Base-by-base conservation (phyloP, 2,797 vertebrate species). In the Chelon labrosus region DNA sequence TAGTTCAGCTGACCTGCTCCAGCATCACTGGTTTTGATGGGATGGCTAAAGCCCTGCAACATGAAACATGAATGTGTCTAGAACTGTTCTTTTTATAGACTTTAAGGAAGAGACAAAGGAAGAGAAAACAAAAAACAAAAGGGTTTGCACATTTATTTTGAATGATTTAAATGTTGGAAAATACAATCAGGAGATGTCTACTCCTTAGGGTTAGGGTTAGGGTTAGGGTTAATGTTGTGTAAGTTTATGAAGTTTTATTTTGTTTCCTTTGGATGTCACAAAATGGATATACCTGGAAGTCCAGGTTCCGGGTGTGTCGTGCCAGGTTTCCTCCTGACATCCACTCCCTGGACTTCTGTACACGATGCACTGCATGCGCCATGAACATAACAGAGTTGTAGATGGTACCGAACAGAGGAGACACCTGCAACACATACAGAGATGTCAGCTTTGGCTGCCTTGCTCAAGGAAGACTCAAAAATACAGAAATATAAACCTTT, bases 321-420 rank as follows among this genome's bases (percentile, higher is more conserved):
- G 90, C 95, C 54, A 96, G 70, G 71, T 92, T 95, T 2, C 85
- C 80, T 2, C 94, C 94, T 10, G 95, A 95, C 77, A 94, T 85
- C 93, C 93, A 93, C 27, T 85, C 59, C 35, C 89, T 47, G 0
- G 92, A 88, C 17, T 64, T 64, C 9, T 60, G 80, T 27, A 94
- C 78, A 1, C 52, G 85, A 42, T 92, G 90, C 77, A 95, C 86
- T 0, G 94, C 91, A 31, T 95, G 91, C 73, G 95, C 95, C 90
- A 95, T 84, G 69, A 95, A 81, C 41, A 95, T 53, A 3, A 96
- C 70, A 0, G 95, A 94, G 85, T 86, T 94, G 88, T 96, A 95
- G 88, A 95, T 94, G 54, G 95, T 96, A 17, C 95, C 95, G 67
- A 96, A 96, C 41, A 96, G 89, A 37, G 95, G 95, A 9, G 95